Evolutionary conservation across 2,797 vertebrate species (phyloP).

Genomic region (Cossypha heuglini): DNA sequence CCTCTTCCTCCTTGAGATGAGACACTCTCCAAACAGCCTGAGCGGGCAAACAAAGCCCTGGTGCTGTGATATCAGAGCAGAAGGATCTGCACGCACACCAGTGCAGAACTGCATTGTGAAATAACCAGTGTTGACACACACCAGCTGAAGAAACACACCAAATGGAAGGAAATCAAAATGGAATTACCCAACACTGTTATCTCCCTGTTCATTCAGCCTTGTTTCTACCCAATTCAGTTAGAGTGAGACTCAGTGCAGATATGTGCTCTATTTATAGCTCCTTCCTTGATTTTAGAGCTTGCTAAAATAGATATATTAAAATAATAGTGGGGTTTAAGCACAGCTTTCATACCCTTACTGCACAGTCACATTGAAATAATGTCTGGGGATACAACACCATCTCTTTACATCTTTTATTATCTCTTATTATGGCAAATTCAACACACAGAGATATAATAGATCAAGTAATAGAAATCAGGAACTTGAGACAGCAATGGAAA

Average conservation of each 20-base stretch:
- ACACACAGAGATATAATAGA: neutral
- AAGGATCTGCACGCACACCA: neutral
- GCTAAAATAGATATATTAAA: neutral
- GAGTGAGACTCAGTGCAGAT: neutral
- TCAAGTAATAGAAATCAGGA: slow-evolving; percentile 8
- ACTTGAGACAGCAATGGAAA: neutral
- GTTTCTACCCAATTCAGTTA: neutral
- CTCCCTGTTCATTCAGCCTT: neutral
- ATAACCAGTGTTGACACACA: neutral
- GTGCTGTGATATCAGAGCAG: neutral
- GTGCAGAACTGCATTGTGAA: neutral
- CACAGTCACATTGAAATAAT: neutral
- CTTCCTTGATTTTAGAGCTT: neutral
- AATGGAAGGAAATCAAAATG: neutral
- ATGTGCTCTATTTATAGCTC: neutral
- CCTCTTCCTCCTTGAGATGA: neutral
- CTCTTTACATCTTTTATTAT: neutral
- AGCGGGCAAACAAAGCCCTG: neutral
- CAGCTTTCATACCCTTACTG: neutral
- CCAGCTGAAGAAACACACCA: neutral
- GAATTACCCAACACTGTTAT: neutral
- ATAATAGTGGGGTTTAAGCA: neutral
- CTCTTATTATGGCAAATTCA: neutral
- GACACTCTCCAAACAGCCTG: slow-evolving; percentile 14
- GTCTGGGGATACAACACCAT: neutral